Base-by-base conservation (phyloP, 2,888 invertebrate species). In the Eupithecia inturbata region DNA sequence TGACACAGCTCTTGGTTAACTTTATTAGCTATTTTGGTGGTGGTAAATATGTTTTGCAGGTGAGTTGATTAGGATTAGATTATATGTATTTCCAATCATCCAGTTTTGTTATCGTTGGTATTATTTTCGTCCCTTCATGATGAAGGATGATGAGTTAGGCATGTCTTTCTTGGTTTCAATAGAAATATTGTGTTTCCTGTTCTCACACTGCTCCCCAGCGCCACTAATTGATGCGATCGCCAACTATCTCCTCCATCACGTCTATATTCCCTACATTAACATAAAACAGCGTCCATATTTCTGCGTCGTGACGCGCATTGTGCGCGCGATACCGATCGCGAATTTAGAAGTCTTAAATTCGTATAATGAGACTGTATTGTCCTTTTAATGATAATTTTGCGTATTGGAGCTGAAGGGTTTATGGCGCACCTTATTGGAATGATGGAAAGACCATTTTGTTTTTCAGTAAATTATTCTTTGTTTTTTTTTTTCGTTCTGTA, bases 201-300 rank as follows among this genome's bases (percentile, higher is more conserved):
- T 57, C 57, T 57, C 57, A 57, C 57, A 26, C 57, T 22, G 57
- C 10, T 53, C 39, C 14, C 66, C 5, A 19, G 62, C 28, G 31
- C 19, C 31, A 12, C 62, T 64, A 64, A 64, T 64, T 66, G 66
- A 66, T 66, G 66, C 66, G 39, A 66, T 66, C 39, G 39, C 39
- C 39, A 66, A 33, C 66, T 39, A 39, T 39, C 66, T 22, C n/a
- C 10, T 64, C 19, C 39, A 66, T 41, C 66, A 66, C 62, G 62
- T 62, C 62, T 31, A 31, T 62, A 31, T 31, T 28, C 62, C 62
- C 62, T 26, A 57, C 63, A 94, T 94, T 94, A 92, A 92, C 94
- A 94, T 94, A 94, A 93, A 94, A 93, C 93, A 93, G 85, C 89
- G 89, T 92, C 93, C 93, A 94, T 94, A 94, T 93, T 93, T 92